Base-by-base conservation (phyloP, 2,797 vertebrate genomes). In the Melanotaenia pygmaea region DNA sequence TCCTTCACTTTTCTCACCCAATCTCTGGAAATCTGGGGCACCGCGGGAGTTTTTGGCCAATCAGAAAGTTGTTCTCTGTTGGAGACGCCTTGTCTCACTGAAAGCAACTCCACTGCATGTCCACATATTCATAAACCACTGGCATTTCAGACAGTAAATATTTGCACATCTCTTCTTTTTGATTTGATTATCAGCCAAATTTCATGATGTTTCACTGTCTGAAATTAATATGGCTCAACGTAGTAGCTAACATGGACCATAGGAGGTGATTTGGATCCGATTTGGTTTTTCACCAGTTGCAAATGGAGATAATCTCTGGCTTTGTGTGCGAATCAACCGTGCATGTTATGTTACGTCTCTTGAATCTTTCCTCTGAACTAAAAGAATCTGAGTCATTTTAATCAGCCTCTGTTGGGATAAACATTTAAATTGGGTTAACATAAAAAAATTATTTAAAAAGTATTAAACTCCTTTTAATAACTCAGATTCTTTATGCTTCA, bases 301-400 rank as follows among this genome's bases (percentile, higher is more conserved):
- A 59, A 54, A 71, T 75, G 54, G 61, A 22, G 18, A 51, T 53
- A 38, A 51, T 67, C 40, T 72, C 65, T 80, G 67, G 61, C 26
- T 72, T 68, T 16, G 1, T 79, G 62, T 80, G 79, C 67, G 59
- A 59, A 63, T 80, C 57, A 37, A 6, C 61, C 24, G 20, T 77
- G 82, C 86, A 86, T 81, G 83, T 72, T 43, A 45, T 2, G 54
- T 75, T 51, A 8, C 54, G 0, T 69, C 65, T 57, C 74, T 59
- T 69, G 35, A 38, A 47, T 77, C 69, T 30, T 20, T 50, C 0
- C 3, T 37, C 24, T 32, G 61, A 20, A 13, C 76, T 56, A 56
- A 65, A 69, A 76, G 84, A 80, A 64, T 88, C 87, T 24, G 84
- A 88, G 85, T 89, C 79, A 2, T 68, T 35, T 69, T 60, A 59